phyloP scores from a whole-genome alignment of 2,113 vertebrate genomes.

The Pithys albifrons region DNA sequence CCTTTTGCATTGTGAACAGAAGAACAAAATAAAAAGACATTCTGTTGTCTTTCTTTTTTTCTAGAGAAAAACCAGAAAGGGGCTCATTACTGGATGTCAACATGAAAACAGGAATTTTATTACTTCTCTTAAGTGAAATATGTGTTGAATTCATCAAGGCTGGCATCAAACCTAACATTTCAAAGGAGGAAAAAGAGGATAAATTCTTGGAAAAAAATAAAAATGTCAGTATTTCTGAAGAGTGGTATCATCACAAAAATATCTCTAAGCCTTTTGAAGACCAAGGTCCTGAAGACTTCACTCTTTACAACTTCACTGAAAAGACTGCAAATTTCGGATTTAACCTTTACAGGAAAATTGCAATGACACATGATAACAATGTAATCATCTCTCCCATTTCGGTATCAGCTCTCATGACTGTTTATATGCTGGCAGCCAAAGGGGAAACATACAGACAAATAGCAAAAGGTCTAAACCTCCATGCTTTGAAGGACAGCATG shows the following conservation, averaged over 20 bases:
- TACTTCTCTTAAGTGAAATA: conserved; percentile 55
- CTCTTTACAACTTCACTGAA: conserved; percentile 77
- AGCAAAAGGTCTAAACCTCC: conserved; percentile 75
- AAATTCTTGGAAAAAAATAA: not conserved
- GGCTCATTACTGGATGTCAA: not conserved
- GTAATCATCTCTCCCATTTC: conserved; percentile 88
- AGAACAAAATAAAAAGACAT: not conserved
- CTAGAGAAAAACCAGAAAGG: not conserved
- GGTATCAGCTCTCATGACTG: conserved; percentile 78
- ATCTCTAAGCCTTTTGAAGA: not conserved
- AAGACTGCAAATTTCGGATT: conserved; percentile 87
- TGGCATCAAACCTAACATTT: not conserved
- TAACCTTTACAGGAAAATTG: conserved; percentile 86
- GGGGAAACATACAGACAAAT: conserved; percentile 80
- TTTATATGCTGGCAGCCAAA: conserved; percentile 76
- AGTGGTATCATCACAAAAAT: not conserved
- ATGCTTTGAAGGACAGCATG: conserved; percentile 48
- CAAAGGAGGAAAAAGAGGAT: not conserved
- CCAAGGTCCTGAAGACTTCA: not conserved
- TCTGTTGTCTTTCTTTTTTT: not conserved
- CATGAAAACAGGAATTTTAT: conserved; percentile 53
- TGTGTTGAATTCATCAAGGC: not conserved
- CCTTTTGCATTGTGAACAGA: not conserved
- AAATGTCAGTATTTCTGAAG: not conserved
- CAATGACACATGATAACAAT: conserved; percentile 83